Conservation (phyloP, 1,140 invertebrate species). For the Pararge aegeria region DNA sequence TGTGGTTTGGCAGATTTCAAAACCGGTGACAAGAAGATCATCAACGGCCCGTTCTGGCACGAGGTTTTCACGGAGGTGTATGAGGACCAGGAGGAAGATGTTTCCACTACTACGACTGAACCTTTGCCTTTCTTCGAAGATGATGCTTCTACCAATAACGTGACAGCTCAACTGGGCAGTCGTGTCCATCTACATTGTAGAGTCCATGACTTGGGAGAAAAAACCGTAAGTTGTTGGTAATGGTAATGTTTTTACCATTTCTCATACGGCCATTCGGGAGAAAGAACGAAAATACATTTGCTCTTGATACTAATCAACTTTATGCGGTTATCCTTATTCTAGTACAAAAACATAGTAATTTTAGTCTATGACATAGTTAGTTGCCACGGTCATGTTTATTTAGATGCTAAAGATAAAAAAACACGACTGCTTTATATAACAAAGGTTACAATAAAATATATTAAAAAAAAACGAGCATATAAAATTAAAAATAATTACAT, state of each 20-base stretch:
- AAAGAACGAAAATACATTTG: too few relatives aligned
- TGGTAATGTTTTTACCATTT: background rate
- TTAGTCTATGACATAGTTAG: too few relatives aligned
- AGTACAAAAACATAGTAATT: too few relatives aligned
- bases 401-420: too few relatives aligned
- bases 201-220: conserved; percentile 86
- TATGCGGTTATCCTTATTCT: too few relatives aligned
- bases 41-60: conserved; percentile 67
- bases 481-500: too few relatives aligned
- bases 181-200: conserved; percentile 85
- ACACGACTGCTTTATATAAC: too few relatives aligned
- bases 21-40: conserved; percentile 64
- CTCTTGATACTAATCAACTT: too few relatives aligned
- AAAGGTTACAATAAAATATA: too few relatives aligned
- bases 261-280: too few relatives aligned
- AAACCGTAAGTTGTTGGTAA: conserved; percentile 83
- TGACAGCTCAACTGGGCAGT: conserved; percentile 84
- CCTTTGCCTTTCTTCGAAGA: conserved; percentile 84
- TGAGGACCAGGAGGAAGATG: conserved; percentile 58
- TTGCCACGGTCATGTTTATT: too few relatives aligned
- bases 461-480: too few relatives aligned
- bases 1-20: conserved; percentile 52
- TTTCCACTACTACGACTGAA: conserved; percentile 79
- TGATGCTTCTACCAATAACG: conserved; percentile 80
- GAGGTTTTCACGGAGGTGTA: conserved; percentile 67